Conservation (phyloP, 23 tunicate genomes). For the Oikopleura vanhoeffeni region DNA sequence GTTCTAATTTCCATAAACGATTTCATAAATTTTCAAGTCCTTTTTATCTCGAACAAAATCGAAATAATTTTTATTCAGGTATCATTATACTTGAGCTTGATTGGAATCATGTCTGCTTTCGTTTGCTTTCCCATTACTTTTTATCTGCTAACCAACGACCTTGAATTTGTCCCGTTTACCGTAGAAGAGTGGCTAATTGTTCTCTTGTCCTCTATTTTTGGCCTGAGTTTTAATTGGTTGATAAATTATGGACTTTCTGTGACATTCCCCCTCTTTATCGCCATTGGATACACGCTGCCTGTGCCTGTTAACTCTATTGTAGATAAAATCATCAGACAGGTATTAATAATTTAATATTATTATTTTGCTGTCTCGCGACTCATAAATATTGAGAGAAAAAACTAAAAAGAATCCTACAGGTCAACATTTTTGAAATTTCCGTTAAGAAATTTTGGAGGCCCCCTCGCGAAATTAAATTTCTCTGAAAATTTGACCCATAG, state of each 20-base stretch:
- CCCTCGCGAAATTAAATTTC: too few species aligned
- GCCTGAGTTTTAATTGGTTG: slow-evolving; percentile 48
- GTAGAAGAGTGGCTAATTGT: slow-evolving; percentile 63
- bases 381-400: too few species aligned
- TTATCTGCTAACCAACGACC: slow-evolving; percentile 37
- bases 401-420: too few species aligned
- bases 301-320: slow-evolving; percentile 65
- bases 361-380: too few species aligned
- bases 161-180: slow-evolving; percentile 34
- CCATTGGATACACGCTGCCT: slow-evolving; percentile 77
- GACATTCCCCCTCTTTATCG: slow-evolving; percentile 79
- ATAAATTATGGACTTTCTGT: slow-evolving; percentile 80
- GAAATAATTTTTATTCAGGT: too few species aligned
- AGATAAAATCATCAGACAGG: not conserved
- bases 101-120: slow-evolving; percentile 47
- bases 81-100: slow-evolving; percentile 44
- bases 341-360: not conserved
- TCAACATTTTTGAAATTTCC: too few species aligned
- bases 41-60: too few species aligned
- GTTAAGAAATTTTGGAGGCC: too few species aligned
- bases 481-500: too few species aligned
- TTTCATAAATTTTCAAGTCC: too few species aligned
- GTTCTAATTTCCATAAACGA: too few species aligned
- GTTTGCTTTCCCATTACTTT: slow-evolving; percentile 34
- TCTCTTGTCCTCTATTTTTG: slow-evolving; percentile 22